These are phyloP conservation scores for Drosophila willistoni DNA, from an alignment of 1,140 invertebrate species.

Conservation along the genomic window DNA sequence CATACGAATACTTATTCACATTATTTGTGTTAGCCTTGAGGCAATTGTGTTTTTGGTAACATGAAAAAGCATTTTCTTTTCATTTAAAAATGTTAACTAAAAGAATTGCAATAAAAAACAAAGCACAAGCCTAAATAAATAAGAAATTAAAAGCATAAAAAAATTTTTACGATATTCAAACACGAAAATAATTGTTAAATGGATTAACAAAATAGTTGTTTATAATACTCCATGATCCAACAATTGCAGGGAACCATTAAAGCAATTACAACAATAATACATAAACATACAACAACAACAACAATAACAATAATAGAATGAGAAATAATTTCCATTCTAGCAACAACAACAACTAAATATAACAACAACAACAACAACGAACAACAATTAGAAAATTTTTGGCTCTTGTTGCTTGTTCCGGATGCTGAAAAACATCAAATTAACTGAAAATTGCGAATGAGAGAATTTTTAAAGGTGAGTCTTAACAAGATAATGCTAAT, in stretches of 20 bases:
- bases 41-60: neutral
- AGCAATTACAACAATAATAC: constrained; percentile 71
- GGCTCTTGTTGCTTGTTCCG: constrained; percentile 36
- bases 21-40: constrained; percentile 7
- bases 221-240: neutral
- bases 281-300: constrained; percentile 49
- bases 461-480: constrained; percentile 45
- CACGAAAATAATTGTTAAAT: neutral
- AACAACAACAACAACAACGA: constrained; percentile 28
- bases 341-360: neutral
- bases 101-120: constrained; percentile 5
- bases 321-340: constrained; percentile 18
- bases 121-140: constrained; percentile 1
- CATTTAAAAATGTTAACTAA: constrained; percentile 3
- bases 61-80: constrained; percentile 6
- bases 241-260: constrained; percentile 51
- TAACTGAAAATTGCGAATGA: constrained; percentile 26
- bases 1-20: constrained; percentile 35
- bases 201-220: neutral
- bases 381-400: constrained; percentile 29
- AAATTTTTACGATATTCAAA: neutral
- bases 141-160: constrained; percentile 1
- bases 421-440: constrained; percentile 10
- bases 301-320: constrained; percentile 41
- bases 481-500: constrained; percentile 28